Evolutionary conservation across 53 echinoderm and acorn worm genomes (phyloP).

Genomic region (Pentamera pediparva): DNA sequence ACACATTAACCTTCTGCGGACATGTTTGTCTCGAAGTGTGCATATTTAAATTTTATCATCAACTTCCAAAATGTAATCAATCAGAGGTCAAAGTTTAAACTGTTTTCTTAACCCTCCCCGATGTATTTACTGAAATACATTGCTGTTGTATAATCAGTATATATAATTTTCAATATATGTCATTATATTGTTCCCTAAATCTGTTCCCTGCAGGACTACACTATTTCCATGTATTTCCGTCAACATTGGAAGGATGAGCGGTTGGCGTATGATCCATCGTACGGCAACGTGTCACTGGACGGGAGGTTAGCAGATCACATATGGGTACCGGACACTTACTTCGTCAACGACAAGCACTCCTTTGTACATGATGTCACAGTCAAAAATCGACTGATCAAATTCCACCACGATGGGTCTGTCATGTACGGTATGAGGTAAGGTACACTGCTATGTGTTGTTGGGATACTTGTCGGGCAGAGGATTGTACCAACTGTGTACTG

Average conservation of each 20-base stretch:
- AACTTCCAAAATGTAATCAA: too few species aligned
- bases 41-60: too few species aligned
- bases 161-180: neutral
- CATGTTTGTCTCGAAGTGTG: too few species aligned
- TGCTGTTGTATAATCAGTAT: neutral
- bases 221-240: conserved; percentile 92
- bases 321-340: conserved; percentile 98
- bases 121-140: too few species aligned
- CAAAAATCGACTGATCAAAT: conserved; percentile 76
- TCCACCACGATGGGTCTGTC: conserved; percentile 78
- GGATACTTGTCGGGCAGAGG: too few species aligned
- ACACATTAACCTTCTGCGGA: too few species aligned
- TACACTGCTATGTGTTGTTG: too few species aligned
- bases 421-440: conserved; percentile 93
- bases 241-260: conserved; percentile 94
- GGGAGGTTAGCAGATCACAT: conserved; percentile 81
- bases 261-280: conserved; percentile 58
- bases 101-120: too few species aligned
- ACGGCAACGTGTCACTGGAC: conserved; percentile 91
- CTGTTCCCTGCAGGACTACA: conserved; percentile 68
- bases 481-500: too few species aligned
- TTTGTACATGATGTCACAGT: conserved; percentile 99
- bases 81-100: too few species aligned
- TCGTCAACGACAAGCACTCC: conserved; percentile 91
- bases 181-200: neutral